Evolutionary conservation across 2,113 vertebrate species (phyloP), one percentile per base, ranked within the genome.

Genomic region (Balaeniceps rex): DNA sequence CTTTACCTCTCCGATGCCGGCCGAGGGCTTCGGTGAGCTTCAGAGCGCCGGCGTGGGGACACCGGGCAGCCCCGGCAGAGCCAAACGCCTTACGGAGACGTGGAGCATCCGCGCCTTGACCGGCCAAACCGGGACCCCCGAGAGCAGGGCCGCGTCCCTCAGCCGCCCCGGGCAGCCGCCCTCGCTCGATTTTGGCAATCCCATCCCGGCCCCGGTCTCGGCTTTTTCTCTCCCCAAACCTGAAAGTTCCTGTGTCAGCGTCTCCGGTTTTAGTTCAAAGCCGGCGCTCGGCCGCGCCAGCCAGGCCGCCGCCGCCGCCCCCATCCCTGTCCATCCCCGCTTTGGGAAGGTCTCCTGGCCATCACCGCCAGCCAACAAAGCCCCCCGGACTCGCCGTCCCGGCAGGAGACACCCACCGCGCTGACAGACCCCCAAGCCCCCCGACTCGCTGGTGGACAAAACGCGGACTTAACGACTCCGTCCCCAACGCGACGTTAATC

Each of bases 1-100:
- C 4, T 68, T 29, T 4, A 25, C 79, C 9, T 3, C 65, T 4
- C 63, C 1, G 10, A 6, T 0, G 5, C 28, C 2, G 8, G 36
- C 29, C 6, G 3, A 25, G 74, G 51, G 75, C 57, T 49, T 54
- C 6, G 17, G 54, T 8, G 61, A 58, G 58, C 40, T 63, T 44
- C 14, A 1, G 6, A 26, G 64, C 58, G 38, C 63, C 1, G 3
- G 40, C 0, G 2, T 1, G n/a, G 54, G 52, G 29, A 54, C 34
- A 6, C 26, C 0, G 29, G 46, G 57, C 61, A 66, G 42, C 42
- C 42, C 70, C 2, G 38, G 40, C 71, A 11, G 38, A 74, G 51
- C 16, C 55, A 12, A 44, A n/a, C 14, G 9, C 29, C 11, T 36
- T 23, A 31, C 3, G 1, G 52, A 68, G 71, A 58, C 66, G 10